phyloP scores from a whole-genome alignment of 2,888 invertebrate genomes.

The Cremastinae sp. region DNA sequence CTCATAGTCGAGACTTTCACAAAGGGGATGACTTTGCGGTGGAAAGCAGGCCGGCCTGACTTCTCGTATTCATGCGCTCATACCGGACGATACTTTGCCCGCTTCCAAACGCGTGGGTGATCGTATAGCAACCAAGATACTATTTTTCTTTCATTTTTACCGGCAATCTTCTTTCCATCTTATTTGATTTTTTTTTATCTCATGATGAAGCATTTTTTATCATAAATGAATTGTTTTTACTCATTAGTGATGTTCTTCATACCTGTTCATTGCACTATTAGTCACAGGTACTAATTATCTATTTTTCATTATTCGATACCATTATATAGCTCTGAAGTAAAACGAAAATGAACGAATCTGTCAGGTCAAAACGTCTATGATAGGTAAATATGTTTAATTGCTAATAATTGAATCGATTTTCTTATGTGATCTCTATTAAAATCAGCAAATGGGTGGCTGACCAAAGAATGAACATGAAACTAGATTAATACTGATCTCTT shows the following conservation, averaged over 20 bases:
- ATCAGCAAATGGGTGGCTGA: too few species aligned
- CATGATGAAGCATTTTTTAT: conserved; percentile 47
- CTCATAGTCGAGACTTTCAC: conserved; percentile 45
- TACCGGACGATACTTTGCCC: conserved; percentile 44
- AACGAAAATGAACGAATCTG: too few species aligned
- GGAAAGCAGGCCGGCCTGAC: conserved; percentile 59
- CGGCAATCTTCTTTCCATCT: conserved; percentile 43
- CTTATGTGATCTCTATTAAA: too few species aligned
- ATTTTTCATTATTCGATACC: conserved; percentile 27
- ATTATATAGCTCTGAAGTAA: too few species aligned
- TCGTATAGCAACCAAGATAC: conserved; percentile 67
- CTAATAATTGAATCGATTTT: too few species aligned
- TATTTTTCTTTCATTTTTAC: conserved; percentile 29
- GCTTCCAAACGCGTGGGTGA: conserved; percentile 54
- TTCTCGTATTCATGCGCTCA: conserved; percentile 62
- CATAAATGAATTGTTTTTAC: conserved; percentile 46
- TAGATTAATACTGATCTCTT: too few species aligned
- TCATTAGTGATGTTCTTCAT: conserved; percentile 41
- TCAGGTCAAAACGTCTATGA: too few species aligned
- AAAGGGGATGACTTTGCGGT: conserved; percentile 62
- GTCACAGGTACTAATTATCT: conserved; percentile 49
- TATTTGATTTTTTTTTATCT: conserved; percentile 52
- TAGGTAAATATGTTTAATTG: too few species aligned
- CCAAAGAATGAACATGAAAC: too few species aligned
- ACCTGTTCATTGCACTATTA: conserved; percentile 57